These are phyloP conservation scores for Petaurus breviceps DNA, from an alignment of 2,113 vertebrate species.

Conservation along the genomic window DNA sequence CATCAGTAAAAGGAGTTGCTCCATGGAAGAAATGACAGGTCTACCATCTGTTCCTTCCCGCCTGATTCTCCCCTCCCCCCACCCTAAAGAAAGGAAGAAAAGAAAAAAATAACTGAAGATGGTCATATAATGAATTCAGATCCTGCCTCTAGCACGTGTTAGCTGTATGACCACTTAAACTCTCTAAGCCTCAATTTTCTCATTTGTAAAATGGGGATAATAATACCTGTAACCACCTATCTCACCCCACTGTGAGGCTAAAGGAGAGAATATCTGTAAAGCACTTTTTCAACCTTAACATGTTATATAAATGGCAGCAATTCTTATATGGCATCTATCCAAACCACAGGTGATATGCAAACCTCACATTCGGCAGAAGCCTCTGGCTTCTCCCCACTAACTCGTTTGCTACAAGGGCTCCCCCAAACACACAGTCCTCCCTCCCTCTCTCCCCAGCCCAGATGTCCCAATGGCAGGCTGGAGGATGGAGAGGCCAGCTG, in stretches of 20 bases:
- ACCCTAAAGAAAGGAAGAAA: background rate
- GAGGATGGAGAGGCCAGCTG: background rate
- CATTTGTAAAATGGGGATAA: background rate
- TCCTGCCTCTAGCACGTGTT: background rate
- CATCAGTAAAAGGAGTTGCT: background rate
- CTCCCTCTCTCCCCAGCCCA: too few relatives aligned
- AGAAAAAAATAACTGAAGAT: background rate
- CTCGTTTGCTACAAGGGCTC: background rate
- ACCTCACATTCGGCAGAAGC: background rate
- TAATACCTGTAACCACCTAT: background rate
- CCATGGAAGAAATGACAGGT: background rate
- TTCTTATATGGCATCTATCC: background rate
- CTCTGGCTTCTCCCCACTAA: background rate
- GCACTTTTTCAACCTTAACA: background rate
- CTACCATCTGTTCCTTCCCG: background rate
- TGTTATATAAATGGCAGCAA: background rate
- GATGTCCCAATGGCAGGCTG: background rate
- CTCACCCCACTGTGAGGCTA: background rate
- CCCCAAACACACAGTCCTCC: background rate
- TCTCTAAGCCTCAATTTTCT: background rate
- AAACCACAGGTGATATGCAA: background rate
- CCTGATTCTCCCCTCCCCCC: too few relatives aligned
- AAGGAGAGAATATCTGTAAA: background rate
- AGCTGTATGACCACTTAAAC: background rate
- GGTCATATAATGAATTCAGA: background rate